phyloP scores from a whole-genome alignment of 2,113 vertebrate genomes.

The Candoia aspera region DNA sequence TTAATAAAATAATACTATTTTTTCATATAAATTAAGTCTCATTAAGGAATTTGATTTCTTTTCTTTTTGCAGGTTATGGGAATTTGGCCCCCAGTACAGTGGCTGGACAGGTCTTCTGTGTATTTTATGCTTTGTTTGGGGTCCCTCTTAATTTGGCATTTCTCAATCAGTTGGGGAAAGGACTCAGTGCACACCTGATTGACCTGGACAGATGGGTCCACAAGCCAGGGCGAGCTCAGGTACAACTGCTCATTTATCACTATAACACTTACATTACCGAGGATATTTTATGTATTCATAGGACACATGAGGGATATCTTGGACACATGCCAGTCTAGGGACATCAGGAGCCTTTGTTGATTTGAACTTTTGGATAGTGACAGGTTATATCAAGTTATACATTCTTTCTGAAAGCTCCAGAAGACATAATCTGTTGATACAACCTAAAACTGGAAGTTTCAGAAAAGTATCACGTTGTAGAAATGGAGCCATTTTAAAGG shows the following conservation, averaged over 20 bases:
- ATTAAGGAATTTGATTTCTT: constrained; percentile 1
- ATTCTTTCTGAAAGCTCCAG: neutral
- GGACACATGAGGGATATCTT: neutral
- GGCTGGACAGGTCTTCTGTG: constrained; percentile 88
- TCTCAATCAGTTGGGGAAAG: constrained; percentile 87
- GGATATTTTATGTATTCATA: neutral
- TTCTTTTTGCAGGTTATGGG: constrained; percentile 80
- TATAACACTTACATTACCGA: constrained; percentile 7
- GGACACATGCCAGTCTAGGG: neutral
- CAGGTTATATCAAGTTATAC: neutral
- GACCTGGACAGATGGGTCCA: constrained; percentile 79
- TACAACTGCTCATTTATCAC: constrained; percentile 56
- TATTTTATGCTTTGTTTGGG: constrained; percentile 89
- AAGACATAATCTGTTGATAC: neutral
- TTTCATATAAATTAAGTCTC: neutral
- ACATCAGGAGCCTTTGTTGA: neutral
- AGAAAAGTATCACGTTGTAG: neutral
- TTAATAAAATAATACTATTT: neutral
- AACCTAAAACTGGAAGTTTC: no score
- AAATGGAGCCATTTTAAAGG: neutral
- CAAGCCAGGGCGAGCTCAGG: constrained; percentile 79
- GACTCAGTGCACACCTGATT: constrained; percentile 77
- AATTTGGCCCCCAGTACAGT: constrained; percentile 89
- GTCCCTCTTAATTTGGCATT: constrained; percentile 90
- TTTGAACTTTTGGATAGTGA: neutral